A percentile compares a stretch with the other conserved stretches of the same genome.
These are phyloP conservation scores for Bufo gargarizans DNA, from an alignment of 2,113 vertebrate genomes.

Conservation along the genomic window DNA sequence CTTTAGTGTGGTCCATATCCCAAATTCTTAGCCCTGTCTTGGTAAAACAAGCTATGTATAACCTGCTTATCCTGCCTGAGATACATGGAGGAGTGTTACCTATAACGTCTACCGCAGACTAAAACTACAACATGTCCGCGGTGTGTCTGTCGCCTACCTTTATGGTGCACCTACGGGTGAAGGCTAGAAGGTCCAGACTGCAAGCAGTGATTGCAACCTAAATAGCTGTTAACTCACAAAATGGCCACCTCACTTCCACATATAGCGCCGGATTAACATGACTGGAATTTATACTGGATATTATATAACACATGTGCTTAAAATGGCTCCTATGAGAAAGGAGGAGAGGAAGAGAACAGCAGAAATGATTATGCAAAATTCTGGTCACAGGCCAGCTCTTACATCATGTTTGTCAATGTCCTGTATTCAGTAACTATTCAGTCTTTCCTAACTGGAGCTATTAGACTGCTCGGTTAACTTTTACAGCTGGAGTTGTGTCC, in stretches of 20 bases:
- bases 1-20: too few species aligned
- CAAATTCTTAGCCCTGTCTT: too few species aligned
- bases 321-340: conserved; percentile 7
- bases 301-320: background rate
- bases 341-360: background rate
- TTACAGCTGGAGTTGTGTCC: background rate
- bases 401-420: conserved; percentile 45
- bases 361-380: conserved; percentile 27
- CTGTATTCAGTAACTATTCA: conserved; percentile 38
- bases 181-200: too few species aligned
- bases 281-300: background rate
- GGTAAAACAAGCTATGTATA: too few species aligned
- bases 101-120: too few species aligned
- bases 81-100: too few species aligned
- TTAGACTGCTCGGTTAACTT: background rate
- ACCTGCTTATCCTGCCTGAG: too few species aligned
- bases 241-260: background rate
- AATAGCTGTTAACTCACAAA: background rate
- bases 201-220: background rate
- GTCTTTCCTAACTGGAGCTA: background rate
- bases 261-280: background rate
- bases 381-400: conserved; percentile 21
- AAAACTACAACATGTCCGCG: background rate
- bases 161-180: background rate
- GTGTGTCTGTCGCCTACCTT: background rate